A percentile compares a stretch with the other conserved stretches of the same genome.
Conservation (phyloP, 2,113 vertebrate genomes). For the Aythya baeri region DNA sequence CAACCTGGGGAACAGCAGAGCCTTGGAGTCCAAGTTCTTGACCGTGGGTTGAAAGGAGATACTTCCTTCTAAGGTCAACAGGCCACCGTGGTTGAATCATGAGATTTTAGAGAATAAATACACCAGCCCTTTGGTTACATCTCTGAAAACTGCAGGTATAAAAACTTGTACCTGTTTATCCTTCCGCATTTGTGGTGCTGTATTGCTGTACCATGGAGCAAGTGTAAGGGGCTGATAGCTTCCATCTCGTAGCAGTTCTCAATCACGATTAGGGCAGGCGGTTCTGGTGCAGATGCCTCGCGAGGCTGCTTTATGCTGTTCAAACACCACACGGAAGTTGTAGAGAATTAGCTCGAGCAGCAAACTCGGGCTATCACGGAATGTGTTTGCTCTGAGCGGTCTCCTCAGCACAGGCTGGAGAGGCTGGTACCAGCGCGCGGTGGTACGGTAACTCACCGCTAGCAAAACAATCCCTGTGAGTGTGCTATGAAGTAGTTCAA, state of each 20-base stretch:
- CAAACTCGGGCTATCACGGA: slow-evolving; percentile 9
- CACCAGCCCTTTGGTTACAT: not conserved
- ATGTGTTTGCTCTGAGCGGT: not conserved
- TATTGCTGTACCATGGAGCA: not conserved
- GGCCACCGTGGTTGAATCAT: not conserved
- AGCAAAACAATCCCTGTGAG: not conserved
- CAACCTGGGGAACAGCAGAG: not conserved
- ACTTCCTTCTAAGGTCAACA: not conserved
- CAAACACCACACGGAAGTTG: not conserved
- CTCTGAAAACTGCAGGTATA: not conserved
- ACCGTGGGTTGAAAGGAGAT: not conserved
- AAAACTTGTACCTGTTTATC: not conserved
- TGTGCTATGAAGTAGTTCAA: not conserved
- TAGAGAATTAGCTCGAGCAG: not conserved
- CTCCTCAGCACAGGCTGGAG: not conserved
- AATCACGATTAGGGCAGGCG: not conserved
- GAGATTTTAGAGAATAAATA: not conserved
- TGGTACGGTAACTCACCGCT: not conserved
- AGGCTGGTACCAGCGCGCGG: not conserved
- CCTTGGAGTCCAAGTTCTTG: not conserved
- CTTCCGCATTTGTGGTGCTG: not conserved
- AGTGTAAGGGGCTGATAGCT: not conserved
- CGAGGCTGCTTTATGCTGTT: not conserved
- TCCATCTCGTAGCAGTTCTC: not conserved
- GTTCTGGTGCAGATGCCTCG: not conserved